Base-by-base conservation (phyloP, 2,113 vertebrate genomes). In the Rafetus swinhoei region DNA sequence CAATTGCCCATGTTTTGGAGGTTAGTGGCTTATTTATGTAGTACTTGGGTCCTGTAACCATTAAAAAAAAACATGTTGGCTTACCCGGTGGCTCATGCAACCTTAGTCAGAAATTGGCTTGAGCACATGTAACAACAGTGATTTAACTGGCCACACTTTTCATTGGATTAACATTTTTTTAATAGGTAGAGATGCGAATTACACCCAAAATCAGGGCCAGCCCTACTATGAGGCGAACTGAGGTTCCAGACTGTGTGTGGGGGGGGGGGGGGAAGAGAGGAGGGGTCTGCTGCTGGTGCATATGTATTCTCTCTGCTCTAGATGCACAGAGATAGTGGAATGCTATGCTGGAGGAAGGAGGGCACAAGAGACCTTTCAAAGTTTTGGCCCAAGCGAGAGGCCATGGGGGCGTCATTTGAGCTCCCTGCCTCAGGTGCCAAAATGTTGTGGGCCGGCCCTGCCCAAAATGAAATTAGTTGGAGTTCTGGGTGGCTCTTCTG, bases 1-100 rank as follows among this genome's bases (percentile, higher is more conserved):
- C 93, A 89, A 59, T 96, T 95, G 62, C 88, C 85, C 59, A 92
- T 85, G 83, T 88, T 96, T 93, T 88, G 57, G 57, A 97, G 77
- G 95, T 39, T 65, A 62, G 57, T 79, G 6, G 55, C 85, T 96
- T 92, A 89, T 95, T 97, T 95, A 91, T 39, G 79, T 52, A 69
- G 25, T 62, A 91, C 53, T 90, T 84, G 79, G 24, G 15, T 91
- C 72, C 35, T 82, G 77, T 3, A 72, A 88, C 85, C 16, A 72
- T 84, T 82, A 87, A 35, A 59, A 56, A 56, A 87, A 25, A n/a
- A 24, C 14, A 1, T 27, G 53, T 60, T 88, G 1, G 9, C 52
- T 89, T 94, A 89, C 65, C 86, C 22, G 35, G 21, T 45, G 72
- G 72, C 72, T 76, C 35, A 45, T 19, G 6, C 22, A 76, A 76